Conservation (phyloP, 2,797 vertebrate species). For the Monodelphis domestica region DNA sequence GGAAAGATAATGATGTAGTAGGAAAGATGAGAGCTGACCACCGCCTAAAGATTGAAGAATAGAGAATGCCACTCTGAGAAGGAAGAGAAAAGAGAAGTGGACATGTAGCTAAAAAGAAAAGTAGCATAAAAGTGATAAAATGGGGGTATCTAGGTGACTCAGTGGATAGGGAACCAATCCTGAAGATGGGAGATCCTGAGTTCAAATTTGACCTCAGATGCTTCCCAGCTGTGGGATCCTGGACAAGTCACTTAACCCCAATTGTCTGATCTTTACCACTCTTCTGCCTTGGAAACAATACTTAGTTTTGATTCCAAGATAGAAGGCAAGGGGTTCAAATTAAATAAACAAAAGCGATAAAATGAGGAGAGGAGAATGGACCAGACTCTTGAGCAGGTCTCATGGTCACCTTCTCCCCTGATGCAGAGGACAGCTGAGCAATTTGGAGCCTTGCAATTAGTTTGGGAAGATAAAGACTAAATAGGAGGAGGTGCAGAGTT, state of each 20-base stretch:
- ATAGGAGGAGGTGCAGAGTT: neutral
- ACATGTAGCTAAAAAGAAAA: neutral
- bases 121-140: too few relatives aligned
- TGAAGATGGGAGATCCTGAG: too few relatives aligned
- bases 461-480: neutral
- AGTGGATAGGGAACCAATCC: too few relatives aligned
- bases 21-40: neutral
- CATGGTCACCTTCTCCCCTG: neutral
- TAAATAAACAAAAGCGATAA: neutral
- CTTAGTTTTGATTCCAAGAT: too few relatives aligned
- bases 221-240: too few relatives aligned
- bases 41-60: neutral
- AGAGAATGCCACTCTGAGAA: neutral
- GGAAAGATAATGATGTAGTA: neutral
- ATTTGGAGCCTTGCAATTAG: neutral
- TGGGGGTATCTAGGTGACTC: too few relatives aligned
- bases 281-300: too few relatives aligned
- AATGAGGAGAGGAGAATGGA: neutral
- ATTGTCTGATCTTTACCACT: too few relatives aligned
- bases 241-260: too few relatives aligned
- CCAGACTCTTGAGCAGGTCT: neutral
- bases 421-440: neutral
- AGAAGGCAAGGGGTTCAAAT: too few relatives aligned
- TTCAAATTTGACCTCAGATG: too few relatives aligned
- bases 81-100: neutral